These are phyloP conservation scores for Centropus unirufus DNA, from an alignment of 2,113 vertebrate genomes.

Conservation along the genomic window DNA sequence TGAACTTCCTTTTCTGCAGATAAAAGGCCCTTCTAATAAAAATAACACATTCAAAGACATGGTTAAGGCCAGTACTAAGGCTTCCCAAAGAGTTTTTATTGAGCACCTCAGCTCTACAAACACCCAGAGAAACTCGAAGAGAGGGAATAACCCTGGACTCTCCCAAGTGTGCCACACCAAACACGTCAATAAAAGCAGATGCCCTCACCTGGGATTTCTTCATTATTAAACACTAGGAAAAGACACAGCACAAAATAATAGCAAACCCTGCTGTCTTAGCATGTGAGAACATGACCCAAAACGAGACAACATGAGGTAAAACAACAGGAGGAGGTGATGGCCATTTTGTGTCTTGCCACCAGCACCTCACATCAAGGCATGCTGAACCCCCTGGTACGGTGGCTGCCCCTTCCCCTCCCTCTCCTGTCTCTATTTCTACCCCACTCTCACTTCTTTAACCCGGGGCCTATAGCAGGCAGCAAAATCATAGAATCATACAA, in stretches of 20 bases:
- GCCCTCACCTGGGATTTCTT: neutral
- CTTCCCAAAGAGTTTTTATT: neutral
- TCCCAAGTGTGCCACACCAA: neutral
- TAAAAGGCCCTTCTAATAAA: neutral
- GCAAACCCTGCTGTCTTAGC: neutral
- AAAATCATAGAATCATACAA: no score
- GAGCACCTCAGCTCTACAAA: neutral
- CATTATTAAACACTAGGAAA: neutral
- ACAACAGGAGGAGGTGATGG: rapidly evolving
- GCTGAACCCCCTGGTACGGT: rapidly evolving
- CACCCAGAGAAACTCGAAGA: neutral
- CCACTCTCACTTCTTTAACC: neutral
- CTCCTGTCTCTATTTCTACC: neutral
- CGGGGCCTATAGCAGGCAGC: rapidly evolving
- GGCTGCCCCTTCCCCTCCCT: neutral
- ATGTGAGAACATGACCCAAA: rapidly evolving
- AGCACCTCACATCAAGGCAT: neutral
- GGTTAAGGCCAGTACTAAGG: neutral
- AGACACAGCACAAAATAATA: neutral
- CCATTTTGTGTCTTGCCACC: neutral
- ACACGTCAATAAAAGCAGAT: neutral
- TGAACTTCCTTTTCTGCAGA: neutral
- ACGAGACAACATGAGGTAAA: rapidly evolving
- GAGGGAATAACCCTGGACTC: rapidly evolving
- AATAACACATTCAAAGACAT: neutral